phyloP scores from a whole-genome alignment of 2,797 vertebrate genomes.

The Triplophysa yarkandensis region DNA sequence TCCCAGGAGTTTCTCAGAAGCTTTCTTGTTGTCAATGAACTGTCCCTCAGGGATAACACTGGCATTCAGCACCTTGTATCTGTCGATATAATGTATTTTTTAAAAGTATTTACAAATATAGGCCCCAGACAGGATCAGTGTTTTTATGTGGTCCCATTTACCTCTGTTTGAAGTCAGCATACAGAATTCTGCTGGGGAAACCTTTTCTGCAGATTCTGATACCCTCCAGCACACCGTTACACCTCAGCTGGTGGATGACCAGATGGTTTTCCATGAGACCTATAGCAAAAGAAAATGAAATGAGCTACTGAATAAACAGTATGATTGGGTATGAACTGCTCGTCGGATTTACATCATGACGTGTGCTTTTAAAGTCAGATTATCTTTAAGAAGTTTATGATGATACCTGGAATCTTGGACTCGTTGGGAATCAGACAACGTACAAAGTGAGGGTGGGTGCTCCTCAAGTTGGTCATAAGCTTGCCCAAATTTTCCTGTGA shows the following conservation, averaged over 20 bases:
- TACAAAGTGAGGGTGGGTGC: constrained; percentile 89
- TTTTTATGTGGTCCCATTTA: neutral
- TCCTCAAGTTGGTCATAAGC: constrained; percentile 64
- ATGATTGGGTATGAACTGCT: too few relatives aligned
- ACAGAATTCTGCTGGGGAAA: neutral
- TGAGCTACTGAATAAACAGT: neutral
- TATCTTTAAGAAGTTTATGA: neutral
- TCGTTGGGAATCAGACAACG: constrained; percentile 73
- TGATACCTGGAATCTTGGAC: too few relatives aligned
- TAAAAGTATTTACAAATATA: neutral
- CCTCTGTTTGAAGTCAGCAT: constrained; percentile 1
- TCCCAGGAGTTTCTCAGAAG: constrained; percentile 61
- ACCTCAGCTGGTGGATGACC: neutral
- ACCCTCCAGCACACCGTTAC: neutral
- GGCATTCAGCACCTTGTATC: too few relatives aligned
- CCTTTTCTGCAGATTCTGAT: constrained; percentile 2
- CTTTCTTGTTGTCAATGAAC: too few relatives aligned
- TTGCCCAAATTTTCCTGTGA: constrained; percentile 60
- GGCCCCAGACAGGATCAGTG: neutral
- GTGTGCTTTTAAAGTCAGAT: neutral
- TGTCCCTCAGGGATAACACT: too few relatives aligned
- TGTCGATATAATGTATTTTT: too few relatives aligned
- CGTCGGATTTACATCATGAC: too few relatives aligned
- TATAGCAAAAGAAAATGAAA: neutral
- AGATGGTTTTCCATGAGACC: neutral